Conservation (phyloP, 2,113 vertebrate species). For the Lophius piscatorius region DNA sequence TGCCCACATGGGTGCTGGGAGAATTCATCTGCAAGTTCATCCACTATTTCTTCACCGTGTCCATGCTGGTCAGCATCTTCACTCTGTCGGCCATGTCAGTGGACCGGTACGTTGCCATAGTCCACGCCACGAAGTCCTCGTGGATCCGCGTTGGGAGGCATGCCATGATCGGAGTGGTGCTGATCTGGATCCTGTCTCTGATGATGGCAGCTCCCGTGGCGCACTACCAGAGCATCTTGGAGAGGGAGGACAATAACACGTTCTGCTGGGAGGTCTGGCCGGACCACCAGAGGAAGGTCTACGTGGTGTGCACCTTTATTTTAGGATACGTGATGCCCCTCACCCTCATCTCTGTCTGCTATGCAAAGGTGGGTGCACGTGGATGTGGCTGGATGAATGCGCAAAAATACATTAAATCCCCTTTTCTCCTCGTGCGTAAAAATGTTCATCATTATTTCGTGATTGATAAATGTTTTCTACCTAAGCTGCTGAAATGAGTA, state of each 20-base stretch:
- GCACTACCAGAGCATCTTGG: slow-evolving; percentile 87
- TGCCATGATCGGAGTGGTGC: slow-evolving; percentile 83
- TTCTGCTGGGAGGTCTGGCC: slow-evolving; percentile 95
- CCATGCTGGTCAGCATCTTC: slow-evolving; percentile 96
- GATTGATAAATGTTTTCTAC: not conserved
- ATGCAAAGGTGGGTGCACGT: slow-evolving; percentile 86
- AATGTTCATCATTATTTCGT: not conserved
- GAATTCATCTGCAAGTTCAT: slow-evolving; percentile 93
- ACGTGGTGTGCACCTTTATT: slow-evolving; percentile 90
- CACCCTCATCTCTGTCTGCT: slow-evolving; percentile 92
- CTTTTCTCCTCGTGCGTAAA: not conserved
- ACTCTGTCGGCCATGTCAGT: slow-evolving; percentile 92
- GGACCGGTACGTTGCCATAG: slow-evolving; percentile 95
- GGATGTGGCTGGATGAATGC: not conserved
- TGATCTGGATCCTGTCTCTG: slow-evolving; percentile 89
- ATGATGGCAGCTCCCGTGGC: slow-evolving; percentile 90
- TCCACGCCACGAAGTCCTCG: slow-evolving; percentile 88
- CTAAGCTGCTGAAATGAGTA: too few relatives aligned
- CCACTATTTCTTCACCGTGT: slow-evolving; percentile 95
- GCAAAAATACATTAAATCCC: not conserved
- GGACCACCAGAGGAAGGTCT: slow-evolving; percentile 85
- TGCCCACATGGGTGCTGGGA: slow-evolving; percentile 91
- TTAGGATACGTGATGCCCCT: slow-evolving; percentile 92
- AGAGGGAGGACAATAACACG: slow-evolving; percentile 83
- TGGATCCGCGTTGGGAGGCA: slow-evolving; percentile 85